Evolutionary conservation across 2,113 vertebrate genomes (phyloP).

Genomic region (Mormyrus lacerda): DNA sequence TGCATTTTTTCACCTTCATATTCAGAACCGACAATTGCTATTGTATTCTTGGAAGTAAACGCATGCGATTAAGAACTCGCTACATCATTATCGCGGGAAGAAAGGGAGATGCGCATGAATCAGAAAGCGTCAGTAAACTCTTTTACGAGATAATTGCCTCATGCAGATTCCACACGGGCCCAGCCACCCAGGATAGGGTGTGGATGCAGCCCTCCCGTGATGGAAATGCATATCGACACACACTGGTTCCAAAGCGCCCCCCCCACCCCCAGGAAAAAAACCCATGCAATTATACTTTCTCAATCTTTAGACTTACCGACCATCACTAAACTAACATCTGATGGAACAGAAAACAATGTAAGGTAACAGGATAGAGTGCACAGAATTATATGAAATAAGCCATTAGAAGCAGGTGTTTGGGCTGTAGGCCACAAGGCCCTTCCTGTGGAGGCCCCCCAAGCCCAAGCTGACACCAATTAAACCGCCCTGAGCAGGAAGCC

Average conservation of each 20-base stretch:
- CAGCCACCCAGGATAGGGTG: background rate
- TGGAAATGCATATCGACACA: background rate
- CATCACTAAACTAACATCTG: background rate
- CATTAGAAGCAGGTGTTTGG: conserved; percentile 36
- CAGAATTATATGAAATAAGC: conserved; percentile 33
- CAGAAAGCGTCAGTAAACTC: background rate
- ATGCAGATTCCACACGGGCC: background rate
- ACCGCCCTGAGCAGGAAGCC: conserved; percentile 45
- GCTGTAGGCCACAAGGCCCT: conserved; percentile 38
- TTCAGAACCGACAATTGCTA: background rate
- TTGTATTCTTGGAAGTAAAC: background rate
- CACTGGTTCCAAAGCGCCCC: background rate
- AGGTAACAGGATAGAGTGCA: conserved; percentile 15
- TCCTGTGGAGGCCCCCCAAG: conserved; percentile 41
- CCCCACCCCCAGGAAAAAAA: background rate
- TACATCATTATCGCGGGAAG: background rate
- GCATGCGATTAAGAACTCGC: background rate
- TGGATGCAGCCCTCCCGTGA: background rate
- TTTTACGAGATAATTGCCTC: conserved; percentile 12
- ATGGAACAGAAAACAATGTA: background rate
- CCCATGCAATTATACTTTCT: background rate
- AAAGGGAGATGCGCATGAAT: background rate
- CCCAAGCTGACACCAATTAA: conserved; percentile 67
- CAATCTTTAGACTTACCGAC: background rate
- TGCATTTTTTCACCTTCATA: background rate